Conservation (phyloP, 2,797 vertebrate species). For the Neosilurus hyrtlii region DNA sequence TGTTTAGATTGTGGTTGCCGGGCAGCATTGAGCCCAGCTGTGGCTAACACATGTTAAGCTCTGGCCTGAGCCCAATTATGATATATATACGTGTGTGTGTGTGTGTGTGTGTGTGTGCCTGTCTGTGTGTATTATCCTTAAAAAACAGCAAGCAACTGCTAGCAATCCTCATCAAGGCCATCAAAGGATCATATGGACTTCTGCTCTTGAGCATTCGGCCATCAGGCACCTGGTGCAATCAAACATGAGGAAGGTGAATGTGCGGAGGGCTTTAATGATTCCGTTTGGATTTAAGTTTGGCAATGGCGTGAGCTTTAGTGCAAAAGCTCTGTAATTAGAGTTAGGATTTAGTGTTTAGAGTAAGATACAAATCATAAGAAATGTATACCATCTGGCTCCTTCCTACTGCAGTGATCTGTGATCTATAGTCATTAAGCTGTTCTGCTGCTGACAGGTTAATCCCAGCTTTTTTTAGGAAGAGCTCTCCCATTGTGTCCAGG, state of each 20-base stretch:
- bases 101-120: not conserved
- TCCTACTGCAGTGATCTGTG: conserved; percentile 12
- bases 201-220: not conserved
- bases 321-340: not conserved
- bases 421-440: conserved; percentile 35
- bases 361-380: conserved; percentile 16
- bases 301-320: not conserved
- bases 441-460: conserved; percentile 34
- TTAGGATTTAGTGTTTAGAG: conserved; percentile 21
- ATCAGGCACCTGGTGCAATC: not conserved
- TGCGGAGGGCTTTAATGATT: conserved; percentile 7
- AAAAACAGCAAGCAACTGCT: conserved; percentile 31
- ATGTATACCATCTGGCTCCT: conserved; percentile 10
- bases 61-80: conserved; percentile 16
- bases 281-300: not conserved
- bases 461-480: conserved; percentile 16
- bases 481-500: conserved; percentile 26
- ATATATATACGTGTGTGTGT: not conserved
- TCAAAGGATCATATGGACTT: conserved; percentile 7
- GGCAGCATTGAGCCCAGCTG: conserved; percentile 19
- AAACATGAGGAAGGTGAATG: not conserved
- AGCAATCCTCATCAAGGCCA: conserved; percentile 27
- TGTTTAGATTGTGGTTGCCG: conserved; percentile 31
- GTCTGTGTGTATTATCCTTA: not conserved
- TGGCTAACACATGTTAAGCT: not conserved